phyloP scores from a whole-genome alignment of 2,797 vertebrate species.

The Acestrorhynchus altus region DNA sequence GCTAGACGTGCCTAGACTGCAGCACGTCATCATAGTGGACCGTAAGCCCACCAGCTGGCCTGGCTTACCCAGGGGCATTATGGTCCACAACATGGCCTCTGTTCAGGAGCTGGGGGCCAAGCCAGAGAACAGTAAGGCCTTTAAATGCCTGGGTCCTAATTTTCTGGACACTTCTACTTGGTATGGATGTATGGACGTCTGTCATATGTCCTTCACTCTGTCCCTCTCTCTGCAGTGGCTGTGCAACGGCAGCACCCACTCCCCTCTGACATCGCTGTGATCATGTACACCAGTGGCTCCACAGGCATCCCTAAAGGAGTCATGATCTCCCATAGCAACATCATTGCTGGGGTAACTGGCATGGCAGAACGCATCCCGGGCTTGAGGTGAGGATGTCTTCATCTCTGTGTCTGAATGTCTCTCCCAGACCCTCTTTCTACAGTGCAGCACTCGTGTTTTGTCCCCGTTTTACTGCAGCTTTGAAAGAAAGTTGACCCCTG shows the following conservation, averaged over 20 bases:
- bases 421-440: neutral
- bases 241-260: constrained; percentile 77
- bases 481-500: too few species aligned
- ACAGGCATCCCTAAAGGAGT: constrained; percentile 97
- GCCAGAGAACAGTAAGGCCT: constrained; percentile 78
- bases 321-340: constrained; percentile 96
- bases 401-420: neutral
- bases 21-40: constrained; percentile 92
- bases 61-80: constrained; percentile 88
- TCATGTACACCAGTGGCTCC: constrained; percentile 99
- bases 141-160: neutral
- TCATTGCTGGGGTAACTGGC: constrained; percentile 93
- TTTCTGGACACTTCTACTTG: neutral
- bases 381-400: constrained; percentile 75
- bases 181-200: neutral
- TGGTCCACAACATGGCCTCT: constrained; percentile 87
- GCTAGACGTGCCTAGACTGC: constrained; percentile 86
- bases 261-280: constrained; percentile 89
- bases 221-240: constrained; percentile 67
- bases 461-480: too few species aligned
- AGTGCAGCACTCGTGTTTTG: too few species aligned
- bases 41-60: constrained; percentile 83
- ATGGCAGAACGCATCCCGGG: constrained; percentile 94
- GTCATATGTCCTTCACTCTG: neutral
- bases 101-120: constrained; percentile 92